Base-by-base conservation (phyloP, 2,113 vertebrate genomes). In the Fukomys damarensis region DNA sequence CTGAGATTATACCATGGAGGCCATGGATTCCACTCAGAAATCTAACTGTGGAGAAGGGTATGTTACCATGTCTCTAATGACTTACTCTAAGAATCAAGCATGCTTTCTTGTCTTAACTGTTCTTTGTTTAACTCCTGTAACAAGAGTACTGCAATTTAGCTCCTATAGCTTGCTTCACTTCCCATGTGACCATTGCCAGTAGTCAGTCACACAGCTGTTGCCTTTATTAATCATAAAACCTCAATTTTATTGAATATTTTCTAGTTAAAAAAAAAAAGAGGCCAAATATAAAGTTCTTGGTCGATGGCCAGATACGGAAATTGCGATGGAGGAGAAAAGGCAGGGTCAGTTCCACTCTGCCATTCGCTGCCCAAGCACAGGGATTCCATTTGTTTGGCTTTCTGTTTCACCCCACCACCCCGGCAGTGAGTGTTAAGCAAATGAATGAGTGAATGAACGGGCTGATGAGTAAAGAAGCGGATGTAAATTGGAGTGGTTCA, bases 171-270 rank as follows among this genome's bases (percentile, higher is more conserved):
- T 86, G 84, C 79, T 90, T 74, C n/a, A 79, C 22, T 59, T 68
- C 19, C 63, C 26, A 65, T 2, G 41, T 84, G 81, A 66, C 38
- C 26, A 56, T 56, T 89, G 83, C 89, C 58, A 70, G 63, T 72
- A 52, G 32, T 84, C 52, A 68, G 80, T 56, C 63, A 92, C 56
- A 84, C 5, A 87, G 56, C 13, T 84, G 14, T 35, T 65, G n/a
- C 3, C 20, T 4, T 66, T 54, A 91, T 89, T 82, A 35, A 89
- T 79, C 61, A 95, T 19, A 94, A 86, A 94, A 38, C n/a, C 49
- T 87, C 86, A 91, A 66, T 88, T 59, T 54, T 94, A n/a, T 68
- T 52, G 91, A 91, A 38, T 81, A 9, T 80, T 88, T 88, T 19
- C 89, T 59, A 54, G 82, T 4, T 4, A 61, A 6, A 61, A 26